Evolutionary conservation across 2,888 invertebrate genomes (phyloP).

Genomic region (Harpalus rufipes): DNA sequence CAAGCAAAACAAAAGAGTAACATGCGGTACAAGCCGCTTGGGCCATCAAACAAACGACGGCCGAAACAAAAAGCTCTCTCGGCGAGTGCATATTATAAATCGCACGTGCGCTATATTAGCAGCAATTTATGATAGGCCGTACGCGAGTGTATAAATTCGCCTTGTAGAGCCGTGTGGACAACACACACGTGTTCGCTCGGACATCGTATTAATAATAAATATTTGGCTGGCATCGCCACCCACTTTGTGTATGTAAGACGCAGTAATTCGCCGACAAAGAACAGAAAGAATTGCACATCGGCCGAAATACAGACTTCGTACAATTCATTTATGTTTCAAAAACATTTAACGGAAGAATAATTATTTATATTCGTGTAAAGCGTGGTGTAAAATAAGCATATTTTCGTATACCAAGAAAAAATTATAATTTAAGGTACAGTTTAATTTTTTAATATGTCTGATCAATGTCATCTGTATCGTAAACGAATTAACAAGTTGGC

Average conservation of each 20-base stretch:
- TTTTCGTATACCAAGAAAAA: too few relatives aligned
- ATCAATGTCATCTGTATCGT: too few relatives aligned
- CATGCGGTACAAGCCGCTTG: conserved; percentile 49
- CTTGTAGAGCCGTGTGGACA: conserved; percentile 38
- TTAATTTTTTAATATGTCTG: too few relatives aligned
- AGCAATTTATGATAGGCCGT: conserved; percentile 49
- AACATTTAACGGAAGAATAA: neutral
- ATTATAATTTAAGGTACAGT: too few relatives aligned
- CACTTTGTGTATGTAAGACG: conserved; percentile 43
- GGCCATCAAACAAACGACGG: conserved; percentile 48
- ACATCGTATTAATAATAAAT: conserved; percentile 60
- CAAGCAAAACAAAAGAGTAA: conserved; percentile 48
- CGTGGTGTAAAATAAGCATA: too few relatives aligned
- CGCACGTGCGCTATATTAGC: conserved; percentile 37
- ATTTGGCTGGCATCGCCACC: conserved; percentile 56
- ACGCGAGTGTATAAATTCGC: conserved; percentile 26
- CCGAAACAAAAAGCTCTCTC: conserved; percentile 34
- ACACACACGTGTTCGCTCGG: conserved; percentile 21
- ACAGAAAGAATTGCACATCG: neutral
- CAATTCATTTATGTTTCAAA: neutral
- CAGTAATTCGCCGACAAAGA: conserved; percentile 47
- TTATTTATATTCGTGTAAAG: neutral
- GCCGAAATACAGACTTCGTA: neutral
- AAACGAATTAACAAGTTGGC: too few relatives aligned
- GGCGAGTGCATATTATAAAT: conserved; percentile 36